A percentile compares a stretch with the other conserved stretches of the same genome.
These are phyloP conservation scores for Ferrisia virgata DNA, from an alignment of 2,888 invertebrate genomes.

Conservation along the genomic window DNA sequence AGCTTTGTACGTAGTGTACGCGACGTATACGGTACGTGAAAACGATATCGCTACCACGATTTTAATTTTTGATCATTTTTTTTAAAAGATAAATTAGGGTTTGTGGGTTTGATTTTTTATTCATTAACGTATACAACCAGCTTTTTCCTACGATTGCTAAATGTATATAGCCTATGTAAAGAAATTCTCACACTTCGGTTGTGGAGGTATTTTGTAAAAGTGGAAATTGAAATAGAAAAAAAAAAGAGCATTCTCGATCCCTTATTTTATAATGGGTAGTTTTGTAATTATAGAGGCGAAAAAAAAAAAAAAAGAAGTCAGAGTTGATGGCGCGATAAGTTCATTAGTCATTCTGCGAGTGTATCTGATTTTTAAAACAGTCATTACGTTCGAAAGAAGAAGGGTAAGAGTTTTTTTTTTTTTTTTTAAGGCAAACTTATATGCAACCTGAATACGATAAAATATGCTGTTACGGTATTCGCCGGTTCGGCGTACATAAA, in stretches of 20 bases:
- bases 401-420: too few species aligned
- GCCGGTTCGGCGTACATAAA: not conserved
- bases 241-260: not conserved
- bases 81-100: not conserved
- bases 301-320: not conserved
- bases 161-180: not conserved
- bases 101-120: not conserved
- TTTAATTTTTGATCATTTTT: not conserved
- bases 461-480: not conserved
- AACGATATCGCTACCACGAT: not conserved
- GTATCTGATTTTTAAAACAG: slow-evolving; percentile 28
- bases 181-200: not conserved
- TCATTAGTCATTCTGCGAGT: slow-evolving; percentile 12
- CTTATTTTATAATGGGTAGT: not conserved
- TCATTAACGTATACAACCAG: not conserved
- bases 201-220: not conserved
- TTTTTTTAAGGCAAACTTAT: not conserved
- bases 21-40: too few species aligned
- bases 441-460: slow-evolving; percentile 33
- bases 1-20: too few species aligned
- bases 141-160: not conserved
- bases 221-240: not conserved
- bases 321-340: slow-evolving; percentile 14
- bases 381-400: not conserved
- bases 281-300: not conserved